Conservation (phyloP, 1,140 invertebrate genomes). For the Trypoxylus dichotomus region DNA sequence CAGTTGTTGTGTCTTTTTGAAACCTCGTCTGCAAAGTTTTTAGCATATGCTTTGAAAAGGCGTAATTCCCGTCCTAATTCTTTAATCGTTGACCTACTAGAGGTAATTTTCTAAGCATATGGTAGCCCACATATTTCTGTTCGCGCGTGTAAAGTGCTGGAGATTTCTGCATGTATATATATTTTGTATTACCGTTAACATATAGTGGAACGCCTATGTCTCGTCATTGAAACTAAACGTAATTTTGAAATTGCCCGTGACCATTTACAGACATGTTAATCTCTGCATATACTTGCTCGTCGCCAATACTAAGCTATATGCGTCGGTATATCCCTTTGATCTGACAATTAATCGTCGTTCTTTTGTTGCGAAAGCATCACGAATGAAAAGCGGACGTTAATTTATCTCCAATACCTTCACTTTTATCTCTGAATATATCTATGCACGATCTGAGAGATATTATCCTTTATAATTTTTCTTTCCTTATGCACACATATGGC, state of each 20-base stretch:
- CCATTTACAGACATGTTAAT: conserved; percentile 11
- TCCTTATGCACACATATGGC: background rate
- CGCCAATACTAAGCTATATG: background rate
- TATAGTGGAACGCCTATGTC: background rate
- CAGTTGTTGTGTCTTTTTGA: background rate
- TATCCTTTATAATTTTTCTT: conserved; percentile 4
- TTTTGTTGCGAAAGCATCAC: conserved; percentile 5
- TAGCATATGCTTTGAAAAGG: background rate
- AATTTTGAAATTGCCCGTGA: background rate
- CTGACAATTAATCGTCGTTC: background rate
- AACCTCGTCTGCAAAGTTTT: background rate
- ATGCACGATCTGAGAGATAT: background rate
- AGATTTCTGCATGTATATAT: background rate
- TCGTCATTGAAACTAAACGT: conserved; percentile 15
- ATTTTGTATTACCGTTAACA: background rate
- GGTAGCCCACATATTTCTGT: background rate
- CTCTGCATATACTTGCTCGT: background rate
- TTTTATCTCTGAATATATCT: background rate
- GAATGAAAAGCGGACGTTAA: background rate
- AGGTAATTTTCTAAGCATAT: background rate
- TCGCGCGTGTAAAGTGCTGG: background rate
- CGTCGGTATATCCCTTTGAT: conserved; percentile 12
- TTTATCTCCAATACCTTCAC: background rate
- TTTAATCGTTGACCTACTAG: background rate
- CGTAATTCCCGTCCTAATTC: background rate